Percentiles rank a stretch among this genome's conserved stretches.
These are phyloP conservation scores for Baryphthengus martii DNA, from an alignment of 2,113 vertebrate genomes.

Conservation along the genomic window DNA sequence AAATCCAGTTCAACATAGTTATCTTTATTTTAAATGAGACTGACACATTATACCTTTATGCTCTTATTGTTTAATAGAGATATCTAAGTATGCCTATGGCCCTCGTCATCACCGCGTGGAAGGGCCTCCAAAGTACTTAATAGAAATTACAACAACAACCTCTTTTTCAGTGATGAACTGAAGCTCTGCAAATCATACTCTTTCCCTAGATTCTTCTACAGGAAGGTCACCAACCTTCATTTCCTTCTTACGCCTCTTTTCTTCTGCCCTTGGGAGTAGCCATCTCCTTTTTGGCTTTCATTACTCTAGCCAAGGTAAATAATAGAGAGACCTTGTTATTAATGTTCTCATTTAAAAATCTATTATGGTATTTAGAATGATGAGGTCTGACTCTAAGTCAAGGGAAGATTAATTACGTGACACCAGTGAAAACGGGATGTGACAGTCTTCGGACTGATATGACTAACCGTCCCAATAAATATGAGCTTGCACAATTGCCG, in stretches of 20 bases:
- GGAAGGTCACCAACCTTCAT: constrained; percentile 47
- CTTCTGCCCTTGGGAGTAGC: constrained; percentile 36
- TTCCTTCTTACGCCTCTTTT: constrained; percentile 40
- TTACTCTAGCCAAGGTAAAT: constrained; percentile 47
- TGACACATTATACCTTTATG: background rate
- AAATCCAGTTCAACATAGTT: background rate
- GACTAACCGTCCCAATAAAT: constrained; percentile 52
- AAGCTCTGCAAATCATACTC: constrained; percentile 22
- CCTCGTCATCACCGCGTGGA: background rate
- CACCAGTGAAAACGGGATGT: constrained; percentile 55
- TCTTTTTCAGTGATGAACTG: constrained; percentile 27
- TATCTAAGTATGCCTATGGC: background rate
- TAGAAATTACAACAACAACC: constrained; percentile 26
- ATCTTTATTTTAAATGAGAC: background rate
- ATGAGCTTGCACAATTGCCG: constrained; percentile 52
- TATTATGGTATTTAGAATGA: constrained; percentile 42
- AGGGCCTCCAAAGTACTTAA: background rate
- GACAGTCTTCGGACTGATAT: constrained; percentile 56
- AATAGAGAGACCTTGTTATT: constrained; percentile 46
- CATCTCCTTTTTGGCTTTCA: constrained; percentile 31
- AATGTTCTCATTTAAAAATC: constrained; percentile 53
- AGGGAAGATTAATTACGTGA: constrained; percentile 64
- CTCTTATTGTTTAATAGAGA: constrained; percentile 1
- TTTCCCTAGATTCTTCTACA: background rate
- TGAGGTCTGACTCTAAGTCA: constrained; percentile 52